phyloP scores from a whole-genome alignment of 2,797 vertebrate species.

The Gymnopithys bicolor region DNA sequence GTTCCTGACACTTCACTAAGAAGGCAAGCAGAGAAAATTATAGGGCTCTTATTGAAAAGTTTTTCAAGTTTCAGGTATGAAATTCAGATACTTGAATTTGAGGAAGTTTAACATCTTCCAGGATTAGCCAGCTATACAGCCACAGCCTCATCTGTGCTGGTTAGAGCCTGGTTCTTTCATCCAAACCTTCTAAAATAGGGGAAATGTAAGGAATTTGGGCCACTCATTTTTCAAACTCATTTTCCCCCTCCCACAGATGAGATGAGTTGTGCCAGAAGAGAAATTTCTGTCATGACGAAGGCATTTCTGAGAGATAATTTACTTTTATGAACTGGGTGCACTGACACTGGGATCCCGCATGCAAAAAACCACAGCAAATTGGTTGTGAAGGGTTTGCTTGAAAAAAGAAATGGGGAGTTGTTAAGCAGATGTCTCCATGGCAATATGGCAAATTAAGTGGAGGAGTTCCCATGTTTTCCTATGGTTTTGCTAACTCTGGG shows the following conservation, averaged over 20 bases:
- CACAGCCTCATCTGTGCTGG: not conserved
- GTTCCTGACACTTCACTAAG: not conserved
- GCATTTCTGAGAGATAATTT: not conserved
- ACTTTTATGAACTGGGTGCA: rapidly evolving
- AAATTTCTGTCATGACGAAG: not conserved
- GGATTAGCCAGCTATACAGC: not conserved
- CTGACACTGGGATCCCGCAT: not conserved
- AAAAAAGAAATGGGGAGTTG: not conserved
- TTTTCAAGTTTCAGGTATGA: not conserved
- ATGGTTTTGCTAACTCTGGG: not conserved
- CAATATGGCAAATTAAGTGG: not conserved
- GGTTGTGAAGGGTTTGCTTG: not conserved
- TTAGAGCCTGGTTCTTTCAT: not conserved
- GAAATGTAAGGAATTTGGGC: not conserved
- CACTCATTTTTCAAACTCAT: not conserved
- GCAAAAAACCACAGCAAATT: not conserved
- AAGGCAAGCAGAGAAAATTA: not conserved
- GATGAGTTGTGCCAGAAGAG: not conserved
- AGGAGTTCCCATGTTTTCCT: not conserved
- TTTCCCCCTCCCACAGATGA: not conserved
- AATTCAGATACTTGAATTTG: not conserved
- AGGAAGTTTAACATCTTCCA: not conserved
- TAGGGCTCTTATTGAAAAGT: not conserved
- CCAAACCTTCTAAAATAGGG: not conserved
- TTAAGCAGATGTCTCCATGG: not conserved